A percentile compares a stretch with the other conserved stretches of the same genome.
Evolutionary conservation across 2,888 invertebrate species (phyloP).

Genomic region (Protula sp.): DNA sequence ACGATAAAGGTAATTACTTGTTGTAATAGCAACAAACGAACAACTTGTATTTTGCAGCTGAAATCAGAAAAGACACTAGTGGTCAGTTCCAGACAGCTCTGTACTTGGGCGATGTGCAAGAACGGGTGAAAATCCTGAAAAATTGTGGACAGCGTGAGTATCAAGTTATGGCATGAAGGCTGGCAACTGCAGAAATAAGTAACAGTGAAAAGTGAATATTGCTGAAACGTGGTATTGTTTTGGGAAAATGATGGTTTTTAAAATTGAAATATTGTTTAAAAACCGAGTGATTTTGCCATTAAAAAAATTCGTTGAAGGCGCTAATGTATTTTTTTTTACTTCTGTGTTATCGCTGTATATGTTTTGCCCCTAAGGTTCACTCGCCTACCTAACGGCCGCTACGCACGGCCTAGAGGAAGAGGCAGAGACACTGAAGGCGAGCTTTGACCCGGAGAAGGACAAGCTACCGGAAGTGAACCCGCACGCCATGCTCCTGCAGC

Average conservation of each 20-base stretch:
- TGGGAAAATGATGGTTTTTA: no score
- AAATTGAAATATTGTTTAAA: neutral
- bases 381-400: constrained; percentile 91
- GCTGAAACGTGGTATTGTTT: no score
- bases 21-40: no score
- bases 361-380: constrained; percentile 58
- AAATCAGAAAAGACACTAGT: constrained; percentile 92
- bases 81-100: constrained; percentile 95
- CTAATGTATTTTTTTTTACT: no score
- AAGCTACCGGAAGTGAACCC: constrained; percentile 68
- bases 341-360: no score
- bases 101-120: constrained; percentile 82
- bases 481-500: constrained; percentile 71
- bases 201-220: no score
- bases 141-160: constrained; percentile 51
- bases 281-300: neutral
- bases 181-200: no score
- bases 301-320: no score
- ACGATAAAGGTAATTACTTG: no score
- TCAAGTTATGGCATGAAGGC: neutral
- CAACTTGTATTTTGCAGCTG: constrained; percentile 71
- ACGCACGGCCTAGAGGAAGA: constrained; percentile 83
- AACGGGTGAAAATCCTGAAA: constrained; percentile 67
- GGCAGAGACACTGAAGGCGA: constrained; percentile 62
- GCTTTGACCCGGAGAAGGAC: constrained; percentile 63